Evolutionary conservation across 2,888 invertebrate species (phyloP).

Genomic region (Epinotia nisella): DNA sequence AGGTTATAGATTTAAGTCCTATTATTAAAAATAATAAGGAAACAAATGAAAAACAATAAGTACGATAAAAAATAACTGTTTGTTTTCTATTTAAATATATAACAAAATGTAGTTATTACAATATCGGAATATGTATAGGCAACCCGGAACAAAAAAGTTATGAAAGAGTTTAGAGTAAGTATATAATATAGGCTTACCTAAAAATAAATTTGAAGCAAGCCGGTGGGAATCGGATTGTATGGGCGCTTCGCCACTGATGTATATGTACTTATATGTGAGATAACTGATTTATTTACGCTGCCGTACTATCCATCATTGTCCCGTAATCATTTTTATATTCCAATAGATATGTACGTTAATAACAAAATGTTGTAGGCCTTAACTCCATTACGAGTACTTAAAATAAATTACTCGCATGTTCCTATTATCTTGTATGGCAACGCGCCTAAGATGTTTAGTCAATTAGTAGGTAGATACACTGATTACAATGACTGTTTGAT

Average conservation of each 20-base stretch:
- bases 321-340: conserved; percentile 64
- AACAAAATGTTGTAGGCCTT: conserved; percentile 48
- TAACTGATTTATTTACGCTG: conserved; percentile 51
- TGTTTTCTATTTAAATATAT: background rate
- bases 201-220: too few relatives aligned
- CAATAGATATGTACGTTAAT: conserved; percentile 56
- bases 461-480: conserved; percentile 17
- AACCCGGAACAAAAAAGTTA: too few relatives aligned
- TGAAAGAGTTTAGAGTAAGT: too few relatives aligned
- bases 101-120: background rate
- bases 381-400: conserved; percentile 39
- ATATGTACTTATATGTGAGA: background rate
- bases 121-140: background rate
- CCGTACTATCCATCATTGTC: conserved; percentile 68
- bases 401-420: conserved; percentile 38
- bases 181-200: background rate
- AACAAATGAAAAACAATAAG: background rate
- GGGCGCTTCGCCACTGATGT: too few relatives aligned
- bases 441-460: conserved; percentile 28
- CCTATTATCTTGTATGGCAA: conserved; percentile 19
- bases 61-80: background rate
- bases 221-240: too few relatives aligned
- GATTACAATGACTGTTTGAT: conserved; percentile 23
- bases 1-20: conserved; percentile 59
- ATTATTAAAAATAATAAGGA: conserved; percentile 9